These are phyloP conservation scores for Trachelus stipa DNA, from an alignment of 2,888 invertebrate species.

Conservation along the genomic window DNA sequence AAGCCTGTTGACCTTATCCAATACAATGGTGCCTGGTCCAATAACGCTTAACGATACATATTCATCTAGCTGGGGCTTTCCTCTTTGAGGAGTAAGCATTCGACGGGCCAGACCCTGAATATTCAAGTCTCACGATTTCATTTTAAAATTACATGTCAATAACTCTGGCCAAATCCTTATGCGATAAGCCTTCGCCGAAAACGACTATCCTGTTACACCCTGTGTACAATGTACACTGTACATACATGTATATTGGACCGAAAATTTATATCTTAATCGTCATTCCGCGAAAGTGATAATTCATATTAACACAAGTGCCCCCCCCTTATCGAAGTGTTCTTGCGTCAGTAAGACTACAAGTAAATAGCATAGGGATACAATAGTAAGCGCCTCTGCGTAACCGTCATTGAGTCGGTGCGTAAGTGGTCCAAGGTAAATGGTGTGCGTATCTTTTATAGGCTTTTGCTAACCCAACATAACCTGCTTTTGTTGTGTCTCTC, in stretches of 20 bases:
- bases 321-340: background rate
- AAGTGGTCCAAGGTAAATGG: background rate
- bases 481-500: slow-evolving; percentile 63
- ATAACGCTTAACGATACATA: background rate
- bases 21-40: background rate
- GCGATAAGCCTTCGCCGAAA: background rate
- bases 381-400: background rate
- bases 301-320: background rate
- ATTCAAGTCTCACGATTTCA: background rate
- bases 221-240: background rate
- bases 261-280: background rate
- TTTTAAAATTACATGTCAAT: background rate
- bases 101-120: background rate
- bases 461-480: slow-evolving; percentile 54
- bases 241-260: background rate
- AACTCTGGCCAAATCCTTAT: background rate
- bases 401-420: background rate
- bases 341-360: background rate
- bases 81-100: background rate
- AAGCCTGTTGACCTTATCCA: background rate
- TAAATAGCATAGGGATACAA: background rate
- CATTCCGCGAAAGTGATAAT: background rate
- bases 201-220: background rate
- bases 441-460: slow-evolving; percentile 26
- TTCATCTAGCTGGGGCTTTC: background rate